These are phyloP conservation scores for Capromys pilorides DNA, from an alignment of 2,797 vertebrate species.

Conservation along the genomic window DNA sequence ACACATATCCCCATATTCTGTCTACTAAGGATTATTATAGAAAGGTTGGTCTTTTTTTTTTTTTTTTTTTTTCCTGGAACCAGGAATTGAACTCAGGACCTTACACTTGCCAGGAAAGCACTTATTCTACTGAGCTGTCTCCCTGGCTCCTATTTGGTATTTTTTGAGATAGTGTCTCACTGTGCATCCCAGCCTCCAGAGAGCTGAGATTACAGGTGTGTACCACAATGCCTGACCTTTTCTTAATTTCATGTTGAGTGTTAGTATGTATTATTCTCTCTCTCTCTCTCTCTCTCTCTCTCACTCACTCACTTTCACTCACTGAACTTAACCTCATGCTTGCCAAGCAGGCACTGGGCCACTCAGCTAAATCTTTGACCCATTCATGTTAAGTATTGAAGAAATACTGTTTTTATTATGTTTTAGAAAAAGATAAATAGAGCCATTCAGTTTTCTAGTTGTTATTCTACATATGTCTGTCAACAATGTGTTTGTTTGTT, in stretches of 20 bases:
- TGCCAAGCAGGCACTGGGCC: too few species aligned
- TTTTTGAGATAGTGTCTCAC: background rate
- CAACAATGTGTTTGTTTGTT: background rate
- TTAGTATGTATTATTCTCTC: too few species aligned
- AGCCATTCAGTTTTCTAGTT: background rate
- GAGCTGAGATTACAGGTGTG: background rate
- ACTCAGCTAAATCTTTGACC: too few species aligned
- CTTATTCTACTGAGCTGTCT: too few species aligned
- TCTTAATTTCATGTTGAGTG: background rate
- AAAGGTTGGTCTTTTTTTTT: conserved; percentile 3
- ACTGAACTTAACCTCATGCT: too few species aligned
- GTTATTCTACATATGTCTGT: background rate
- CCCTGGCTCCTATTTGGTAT: background rate
- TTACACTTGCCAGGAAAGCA: too few species aligned
- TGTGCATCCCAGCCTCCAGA: background rate
- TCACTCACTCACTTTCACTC: too few species aligned
- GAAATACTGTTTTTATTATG: background rate
- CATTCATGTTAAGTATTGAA: background rate
- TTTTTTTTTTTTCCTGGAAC: too few species aligned
- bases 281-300: too few species aligned
- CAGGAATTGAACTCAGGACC: too few species aligned
- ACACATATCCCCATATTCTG: background rate
- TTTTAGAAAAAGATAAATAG: background rate
- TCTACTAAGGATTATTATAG: background rate
- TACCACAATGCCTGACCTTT: background rate